A percentile compares a stretch with the other conserved stretches of the same genome.
phyloP scores from a whole-genome alignment of 2,888 invertebrate genomes.

The Tenthredo distinguenda region DNA sequence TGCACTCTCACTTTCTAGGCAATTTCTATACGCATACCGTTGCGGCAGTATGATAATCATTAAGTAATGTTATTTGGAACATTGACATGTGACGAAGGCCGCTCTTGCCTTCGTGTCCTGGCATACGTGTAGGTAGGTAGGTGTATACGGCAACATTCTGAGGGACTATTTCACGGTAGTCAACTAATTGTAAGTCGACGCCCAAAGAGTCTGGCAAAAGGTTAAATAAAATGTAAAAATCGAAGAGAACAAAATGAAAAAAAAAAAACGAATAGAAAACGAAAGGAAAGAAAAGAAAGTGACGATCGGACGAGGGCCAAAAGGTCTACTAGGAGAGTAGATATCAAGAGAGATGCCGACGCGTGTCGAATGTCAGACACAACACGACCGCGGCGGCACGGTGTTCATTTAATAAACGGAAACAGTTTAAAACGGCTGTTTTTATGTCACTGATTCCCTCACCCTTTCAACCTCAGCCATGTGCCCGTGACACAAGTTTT shows the following conservation, averaged over 20 bases:
- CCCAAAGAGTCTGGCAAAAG: constrained; percentile 55
- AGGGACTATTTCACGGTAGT: constrained; percentile 37
- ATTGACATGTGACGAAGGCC: neutral
- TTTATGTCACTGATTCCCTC: constrained; percentile 33
- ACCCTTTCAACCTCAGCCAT: constrained; percentile 6
- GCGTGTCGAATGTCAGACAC: constrained; percentile 56
- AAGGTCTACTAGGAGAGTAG: constrained; percentile 38
- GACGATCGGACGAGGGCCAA: constrained; percentile 36
- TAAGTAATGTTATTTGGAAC: neutral
- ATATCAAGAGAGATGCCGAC: constrained; percentile 46
- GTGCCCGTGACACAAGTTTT: constrained; percentile 11
- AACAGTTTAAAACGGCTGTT: constrained; percentile 49
- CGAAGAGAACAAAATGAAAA: constrained; percentile 54
- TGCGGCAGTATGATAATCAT: neutral
- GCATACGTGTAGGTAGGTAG: neutral
- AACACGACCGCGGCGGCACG: constrained; percentile 48
- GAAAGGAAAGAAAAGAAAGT: constrained; percentile 23
- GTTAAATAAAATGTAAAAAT: constrained; percentile 56
- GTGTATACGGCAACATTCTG: constrained; percentile 17
- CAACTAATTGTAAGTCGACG: constrained; percentile 34
- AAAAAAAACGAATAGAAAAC: constrained; percentile 48
- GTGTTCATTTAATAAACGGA: constrained; percentile 55
- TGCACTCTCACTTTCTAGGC: neutral
- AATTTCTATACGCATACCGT: neutral
- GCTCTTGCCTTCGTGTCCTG: neutral